phyloP scores from a whole-genome alignment of 2,888 invertebrate genomes.

The Lamproptera curius region DNA sequence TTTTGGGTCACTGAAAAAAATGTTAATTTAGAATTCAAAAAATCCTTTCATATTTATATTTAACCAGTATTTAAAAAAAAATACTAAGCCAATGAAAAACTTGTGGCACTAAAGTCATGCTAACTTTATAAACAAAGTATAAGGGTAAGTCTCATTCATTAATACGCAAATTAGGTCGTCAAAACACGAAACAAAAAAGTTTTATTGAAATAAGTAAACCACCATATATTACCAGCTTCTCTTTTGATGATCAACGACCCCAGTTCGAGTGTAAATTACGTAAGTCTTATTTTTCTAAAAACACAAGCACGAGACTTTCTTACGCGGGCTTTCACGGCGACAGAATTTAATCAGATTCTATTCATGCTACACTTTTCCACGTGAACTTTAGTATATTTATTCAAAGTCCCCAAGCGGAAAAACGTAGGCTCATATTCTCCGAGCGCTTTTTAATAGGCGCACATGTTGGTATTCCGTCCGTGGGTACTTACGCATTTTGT shows the following conservation, averaged over 20 bases:
- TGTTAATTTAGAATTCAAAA: too few relatives aligned
- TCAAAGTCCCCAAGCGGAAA: slow-evolving; percentile 9
- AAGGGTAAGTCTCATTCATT: too few relatives aligned
- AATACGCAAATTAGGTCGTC: too few relatives aligned
- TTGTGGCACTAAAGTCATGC: too few relatives aligned
- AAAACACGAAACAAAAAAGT: too few relatives aligned
- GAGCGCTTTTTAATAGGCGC: slow-evolving; percentile 12
- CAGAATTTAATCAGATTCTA: slow-evolving; percentile 17
- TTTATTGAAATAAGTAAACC: too few relatives aligned
- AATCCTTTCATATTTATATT: too few relatives aligned
- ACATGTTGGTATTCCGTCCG: background rate
- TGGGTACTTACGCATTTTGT: slow-evolving; percentile 1
- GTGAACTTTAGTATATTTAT: slow-evolving; percentile 13
- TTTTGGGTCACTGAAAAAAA: too few relatives aligned
- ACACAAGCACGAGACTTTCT: slow-evolving; percentile 14
- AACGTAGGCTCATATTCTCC: slow-evolving; percentile 14
- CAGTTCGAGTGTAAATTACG: background rate
- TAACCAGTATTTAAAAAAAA: too few relatives aligned
- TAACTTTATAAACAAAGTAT: too few relatives aligned
- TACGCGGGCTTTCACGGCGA: slow-evolving; percentile 2
- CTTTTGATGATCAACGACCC: background rate
- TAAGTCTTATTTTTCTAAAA: slow-evolving; percentile 1
- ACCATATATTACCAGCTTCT: too few relatives aligned
- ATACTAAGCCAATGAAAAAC: too few relatives aligned
- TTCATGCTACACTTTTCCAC: slow-evolving; percentile 12